These are phyloP conservation scores for Lagorchestes hirsutus DNA, from an alignment of 2,797 vertebrate species.

Conservation along the genomic window DNA sequence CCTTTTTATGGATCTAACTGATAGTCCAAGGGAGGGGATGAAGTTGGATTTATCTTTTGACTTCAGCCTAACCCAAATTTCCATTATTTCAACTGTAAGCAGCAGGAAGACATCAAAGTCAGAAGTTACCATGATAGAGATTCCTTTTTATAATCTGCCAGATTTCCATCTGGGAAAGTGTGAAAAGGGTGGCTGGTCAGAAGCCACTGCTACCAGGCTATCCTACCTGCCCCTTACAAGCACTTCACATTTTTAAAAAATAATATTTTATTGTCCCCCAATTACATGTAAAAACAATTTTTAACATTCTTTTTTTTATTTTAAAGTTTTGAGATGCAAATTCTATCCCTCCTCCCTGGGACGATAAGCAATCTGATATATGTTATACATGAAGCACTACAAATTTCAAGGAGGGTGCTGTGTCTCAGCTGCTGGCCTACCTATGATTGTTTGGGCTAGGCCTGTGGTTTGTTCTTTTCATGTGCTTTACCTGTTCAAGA, in stretches of 20 bases:
- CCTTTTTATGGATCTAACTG: background rate
- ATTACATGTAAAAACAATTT: background rate
- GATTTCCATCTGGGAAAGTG: background rate
- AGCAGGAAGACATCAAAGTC: background rate
- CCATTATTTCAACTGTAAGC: background rate
- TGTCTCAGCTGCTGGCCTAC: background rate
- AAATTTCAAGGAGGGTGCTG: background rate
- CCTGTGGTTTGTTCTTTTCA: background rate
- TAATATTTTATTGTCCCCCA: background rate
- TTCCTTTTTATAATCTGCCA: background rate
- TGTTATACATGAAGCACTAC: background rate
- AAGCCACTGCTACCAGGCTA: background rate
- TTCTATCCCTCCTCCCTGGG: background rate
- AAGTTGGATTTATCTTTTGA: background rate
- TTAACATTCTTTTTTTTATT: background rate
- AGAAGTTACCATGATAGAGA: background rate
- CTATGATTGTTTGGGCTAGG: background rate
- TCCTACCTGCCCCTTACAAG: background rate
- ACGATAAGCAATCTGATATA: background rate
- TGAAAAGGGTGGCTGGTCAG: background rate
- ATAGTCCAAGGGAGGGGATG: background rate
- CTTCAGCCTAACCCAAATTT: background rate
- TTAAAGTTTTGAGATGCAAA: background rate
- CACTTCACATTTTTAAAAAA: background rate
- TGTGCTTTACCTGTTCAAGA: background rate